Conservation (phyloP, 2,797 vertebrate species). For the Megaceryle alcyon region DNA sequence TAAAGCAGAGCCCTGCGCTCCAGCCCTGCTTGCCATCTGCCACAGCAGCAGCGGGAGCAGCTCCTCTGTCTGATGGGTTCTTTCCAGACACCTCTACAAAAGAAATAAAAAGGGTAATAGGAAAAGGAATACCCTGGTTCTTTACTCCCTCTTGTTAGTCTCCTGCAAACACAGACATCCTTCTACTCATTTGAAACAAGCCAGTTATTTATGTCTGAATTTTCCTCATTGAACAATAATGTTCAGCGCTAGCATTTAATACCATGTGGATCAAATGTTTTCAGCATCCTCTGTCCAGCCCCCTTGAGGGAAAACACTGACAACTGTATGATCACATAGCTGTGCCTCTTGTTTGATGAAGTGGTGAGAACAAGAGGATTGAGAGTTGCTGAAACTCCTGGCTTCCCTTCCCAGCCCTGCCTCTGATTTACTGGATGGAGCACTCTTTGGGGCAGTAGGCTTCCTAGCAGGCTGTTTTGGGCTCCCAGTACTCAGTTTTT, state of each 20-base stretch:
- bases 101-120: slow-evolving; percentile 22
- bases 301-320: slow-evolving; percentile 49
- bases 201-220: slow-evolving; percentile 59
- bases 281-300: slow-evolving; percentile 62
- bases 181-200: slow-evolving; percentile 39
- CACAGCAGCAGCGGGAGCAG: background rate
- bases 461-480: background rate
- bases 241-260: slow-evolving; percentile 33
- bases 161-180: slow-evolving; percentile 40
- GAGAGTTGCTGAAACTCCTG: slow-evolving; percentile 50
- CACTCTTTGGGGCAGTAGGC: background rate
- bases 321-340: slow-evolving; percentile 40
- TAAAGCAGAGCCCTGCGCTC: background rate
- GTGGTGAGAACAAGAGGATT: slow-evolving; percentile 46
- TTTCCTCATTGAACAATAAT: slow-evolving; percentile 33
- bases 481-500: background rate
- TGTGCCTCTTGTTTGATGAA: slow-evolving; percentile 46
- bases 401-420: slow-evolving; percentile 3
- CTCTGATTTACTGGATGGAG: slow-evolving; percentile 34
- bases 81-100: slow-evolving; percentile 24
- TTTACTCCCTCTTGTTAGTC: slow-evolving; percentile 57
- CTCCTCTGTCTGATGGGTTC: slow-evolving; percentile 3
- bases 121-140: slow-evolving; percentile 49
- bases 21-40: slow-evolving; percentile 29
- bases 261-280: slow-evolving; percentile 53